These are phyloP conservation scores for Eupristina koningsbergeri DNA, from an alignment of 1,140 invertebrate species.

Conservation along the genomic window DNA sequence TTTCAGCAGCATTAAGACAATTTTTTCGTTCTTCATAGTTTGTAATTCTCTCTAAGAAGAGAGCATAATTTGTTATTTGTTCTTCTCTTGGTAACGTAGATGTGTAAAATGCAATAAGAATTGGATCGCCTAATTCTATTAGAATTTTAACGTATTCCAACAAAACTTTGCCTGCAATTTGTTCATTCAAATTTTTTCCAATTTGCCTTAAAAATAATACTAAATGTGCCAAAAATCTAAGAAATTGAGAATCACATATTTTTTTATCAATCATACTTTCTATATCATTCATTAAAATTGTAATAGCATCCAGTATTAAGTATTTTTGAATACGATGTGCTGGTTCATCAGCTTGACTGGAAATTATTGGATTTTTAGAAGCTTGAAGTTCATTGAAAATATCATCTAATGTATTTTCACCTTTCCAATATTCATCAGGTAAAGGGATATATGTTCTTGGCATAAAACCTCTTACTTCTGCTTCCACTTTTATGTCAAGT, in stretches of 20 bases:
- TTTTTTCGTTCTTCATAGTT: conserved; percentile 77
- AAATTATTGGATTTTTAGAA: conserved; percentile 73
- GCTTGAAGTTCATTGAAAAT: conserved; percentile 79
- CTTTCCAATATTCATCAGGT: conserved; percentile 86
- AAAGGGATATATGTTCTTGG: conserved; percentile 75
- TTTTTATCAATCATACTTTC: conserved; percentile 67
- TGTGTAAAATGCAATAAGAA: conserved; percentile 88
- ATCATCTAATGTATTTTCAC: conserved; percentile 81
- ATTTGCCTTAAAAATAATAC: conserved; percentile 87
- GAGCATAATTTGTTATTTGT: conserved; percentile 86
- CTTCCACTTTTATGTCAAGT: conserved; percentile 89
- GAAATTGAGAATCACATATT: conserved; percentile 75
- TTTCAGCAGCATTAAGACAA: conserved; percentile 80
- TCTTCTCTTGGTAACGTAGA: conserved; percentile 80
- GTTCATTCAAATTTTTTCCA: conserved; percentile 79
- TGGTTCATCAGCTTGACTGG: conserved; percentile 74
- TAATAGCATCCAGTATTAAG: conserved; percentile 83
- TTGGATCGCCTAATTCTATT: conserved; percentile 82
- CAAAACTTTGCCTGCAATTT: conserved; percentile 82
- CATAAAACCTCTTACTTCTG: conserved; percentile 77
- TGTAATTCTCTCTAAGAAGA: conserved; percentile 82
- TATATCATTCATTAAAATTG: conserved; percentile 77
- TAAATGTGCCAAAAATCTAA: conserved; percentile 89
- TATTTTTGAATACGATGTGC: conserved; percentile 84
- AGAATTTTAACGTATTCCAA: conserved; percentile 82